phyloP scores from a whole-genome alignment of 2,888 invertebrate species.

The Agrochola macilenta region DNA sequence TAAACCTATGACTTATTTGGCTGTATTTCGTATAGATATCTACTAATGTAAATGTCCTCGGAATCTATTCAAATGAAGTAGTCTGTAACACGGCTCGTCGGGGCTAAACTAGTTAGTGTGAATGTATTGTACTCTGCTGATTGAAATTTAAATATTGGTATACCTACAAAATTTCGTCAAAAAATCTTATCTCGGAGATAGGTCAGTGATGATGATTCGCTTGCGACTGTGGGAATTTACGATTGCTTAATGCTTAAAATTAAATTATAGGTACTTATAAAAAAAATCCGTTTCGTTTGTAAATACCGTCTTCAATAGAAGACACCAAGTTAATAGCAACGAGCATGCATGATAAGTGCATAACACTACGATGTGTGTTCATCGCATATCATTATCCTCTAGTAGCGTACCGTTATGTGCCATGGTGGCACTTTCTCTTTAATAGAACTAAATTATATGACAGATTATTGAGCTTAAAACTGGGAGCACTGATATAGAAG shows the following conservation, averaged over 20 bases:
- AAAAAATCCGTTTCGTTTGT: slow-evolving; percentile 18
- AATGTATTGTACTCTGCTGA: background rate
- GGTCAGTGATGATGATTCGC: slow-evolving; percentile 1
- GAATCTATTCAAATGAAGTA: slow-evolving; percentile 55
- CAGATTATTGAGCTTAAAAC: slow-evolving; percentile 46
- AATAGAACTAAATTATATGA: slow-evolving; percentile 44
- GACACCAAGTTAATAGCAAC: slow-evolving; percentile 35
- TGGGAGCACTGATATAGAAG: slow-evolving; percentile 26
- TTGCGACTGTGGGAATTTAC: background rate
- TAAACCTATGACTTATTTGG: slow-evolving; percentile 44
- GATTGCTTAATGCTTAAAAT: slow-evolving; percentile 1
- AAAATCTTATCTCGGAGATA: background rate
- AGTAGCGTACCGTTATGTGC: slow-evolving; percentile 58
- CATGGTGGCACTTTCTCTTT: slow-evolving; percentile 68
- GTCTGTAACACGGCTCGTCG: slow-evolving; percentile 18
- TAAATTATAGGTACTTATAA: slow-evolving; percentile 4
- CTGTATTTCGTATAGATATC: slow-evolving; percentile 17
- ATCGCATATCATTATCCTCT: slow-evolving; percentile 62
- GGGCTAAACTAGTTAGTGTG: slow-evolving; percentile 21
- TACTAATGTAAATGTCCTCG: slow-evolving; percentile 43
- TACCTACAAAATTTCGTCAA: background rate
- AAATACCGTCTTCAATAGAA: slow-evolving; percentile 22
- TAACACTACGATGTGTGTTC: slow-evolving; percentile 58
- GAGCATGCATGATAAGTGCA: slow-evolving; percentile 42
- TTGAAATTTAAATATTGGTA: background rate